Evolutionary conservation across 2,113 vertebrate species (phyloP), one percentile per base, ranked within the genome.

Genomic region (Pomatorhinus ruficollis): DNA sequence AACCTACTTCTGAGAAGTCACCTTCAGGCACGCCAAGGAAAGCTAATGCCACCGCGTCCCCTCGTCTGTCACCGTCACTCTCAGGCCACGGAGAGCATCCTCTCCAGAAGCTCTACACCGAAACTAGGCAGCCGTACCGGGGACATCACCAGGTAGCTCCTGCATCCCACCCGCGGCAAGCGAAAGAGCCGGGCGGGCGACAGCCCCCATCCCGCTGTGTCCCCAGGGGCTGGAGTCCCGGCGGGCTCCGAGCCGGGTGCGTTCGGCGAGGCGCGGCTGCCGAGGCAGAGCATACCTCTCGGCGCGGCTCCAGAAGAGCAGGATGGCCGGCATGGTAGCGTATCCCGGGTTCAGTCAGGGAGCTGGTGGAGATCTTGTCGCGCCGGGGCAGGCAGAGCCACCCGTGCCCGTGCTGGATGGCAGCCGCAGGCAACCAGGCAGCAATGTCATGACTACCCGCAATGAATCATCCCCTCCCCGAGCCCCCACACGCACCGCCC

Each of bases 241-340:
- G 28, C 14, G 60, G 28, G 59, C 52, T 89, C 86, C 28, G 52
- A 74, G 86, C 52, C 59, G 37, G 59, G 18, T 3, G 59, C 17
- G 12, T 31, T 52, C 60, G 45, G 74, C 52, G 24, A 33, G 27
- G 24, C 19, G 35, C 85, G 66, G 40, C 12, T 39, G 76, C 59
- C 61, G 31, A 50, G 37, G 23, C 40, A 64, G 72, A 24, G 59
- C 85, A 9, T 97, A 97, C 96, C 97, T 97, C 92, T 96, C 96
- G 24, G 90, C 88, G 89, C 93, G 90, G 93, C 96, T 96, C 94
- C 96, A 97, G 95, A 97, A 97, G 63, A 97, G 97, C 93, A 97
- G 97, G 61, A 97, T 96, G 25, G 97, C 96, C 4, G 93, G 96
- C 97, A 97, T 97, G 53, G 85, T 92, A 64, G 75, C 49, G n/a